Conservation (phyloP, 2,797 vertebrate genomes). For the Sebastes vulpes region DNA sequence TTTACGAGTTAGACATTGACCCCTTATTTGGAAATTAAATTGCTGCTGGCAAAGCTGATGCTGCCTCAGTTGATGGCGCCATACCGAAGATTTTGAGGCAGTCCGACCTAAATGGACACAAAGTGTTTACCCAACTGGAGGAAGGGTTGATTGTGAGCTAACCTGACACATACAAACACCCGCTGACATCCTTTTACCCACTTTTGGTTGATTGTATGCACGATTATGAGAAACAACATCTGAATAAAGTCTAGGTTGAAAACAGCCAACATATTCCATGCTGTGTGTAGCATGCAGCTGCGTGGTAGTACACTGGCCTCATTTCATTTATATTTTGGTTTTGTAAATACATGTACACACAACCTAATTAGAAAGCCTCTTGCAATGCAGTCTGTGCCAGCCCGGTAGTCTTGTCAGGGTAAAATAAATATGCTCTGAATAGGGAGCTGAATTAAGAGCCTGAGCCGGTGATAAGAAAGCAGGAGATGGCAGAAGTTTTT, state of each 20-base stretch:
- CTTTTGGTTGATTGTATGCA: neutral
- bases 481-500: constrained; percentile 45
- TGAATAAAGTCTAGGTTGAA: neutral
- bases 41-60: neutral
- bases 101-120: neutral
- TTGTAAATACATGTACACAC: constrained; percentile 60
- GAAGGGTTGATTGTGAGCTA: neutral
- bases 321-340: constrained; percentile 56
- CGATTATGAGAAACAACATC: neutral
- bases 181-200: neutral
- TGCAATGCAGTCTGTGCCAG: constrained; percentile 36
- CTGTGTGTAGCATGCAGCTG: constrained; percentile 5
- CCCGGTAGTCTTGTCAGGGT: constrained; percentile 41
- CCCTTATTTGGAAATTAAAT: neutral
- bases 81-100: neutral
- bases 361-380: constrained; percentile 65
- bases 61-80: neutral
- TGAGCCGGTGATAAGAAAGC: constrained; percentile 44
- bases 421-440: constrained; percentile 66
- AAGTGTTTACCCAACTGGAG: neutral
- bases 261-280: neutral
- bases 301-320: constrained; percentile 30
- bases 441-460: constrained; percentile 37
- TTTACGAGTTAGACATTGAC: neutral
- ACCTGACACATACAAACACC: neutral